phyloP scores from a whole-genome alignment of 2,113 vertebrate genomes.

The Podarcis muralis region DNA sequence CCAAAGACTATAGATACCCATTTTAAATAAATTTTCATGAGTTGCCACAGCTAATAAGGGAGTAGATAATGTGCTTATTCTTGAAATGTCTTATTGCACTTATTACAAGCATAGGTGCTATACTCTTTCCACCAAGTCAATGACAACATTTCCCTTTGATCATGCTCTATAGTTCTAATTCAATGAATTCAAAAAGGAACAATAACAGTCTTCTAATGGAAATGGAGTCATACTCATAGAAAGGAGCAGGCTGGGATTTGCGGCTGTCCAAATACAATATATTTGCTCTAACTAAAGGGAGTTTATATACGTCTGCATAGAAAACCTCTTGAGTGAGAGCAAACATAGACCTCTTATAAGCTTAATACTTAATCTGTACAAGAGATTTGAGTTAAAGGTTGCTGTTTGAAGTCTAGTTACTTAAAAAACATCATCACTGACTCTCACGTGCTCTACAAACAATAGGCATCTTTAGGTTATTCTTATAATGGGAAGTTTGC shows the following conservation, averaged over 20 bases:
- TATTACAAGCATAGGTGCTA: not conserved
- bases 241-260: not conserved
- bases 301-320: not conserved
- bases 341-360: not conserved
- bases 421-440: not conserved
- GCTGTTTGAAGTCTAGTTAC: not conserved
- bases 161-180: not conserved
- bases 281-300: not conserved
- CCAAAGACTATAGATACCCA: not conserved
- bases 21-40: not conserved
- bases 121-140: too few species aligned
- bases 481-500: not conserved
- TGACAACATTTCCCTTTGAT: not conserved
- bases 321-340: not conserved
- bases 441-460: not conserved
- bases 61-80: not conserved
- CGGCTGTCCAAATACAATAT: not conserved
- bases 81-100: not conserved
- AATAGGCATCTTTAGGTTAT: not conserved
- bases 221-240: not conserved
- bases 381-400: not conserved
- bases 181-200: not conserved
- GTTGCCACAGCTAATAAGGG: not conserved
- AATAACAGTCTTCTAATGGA: not conserved
- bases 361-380: not conserved